These are phyloP conservation scores for Ophioderma brevispina DNA, from an alignment of 35 echinoderm and acorn worm species.

Conservation along the genomic window DNA sequence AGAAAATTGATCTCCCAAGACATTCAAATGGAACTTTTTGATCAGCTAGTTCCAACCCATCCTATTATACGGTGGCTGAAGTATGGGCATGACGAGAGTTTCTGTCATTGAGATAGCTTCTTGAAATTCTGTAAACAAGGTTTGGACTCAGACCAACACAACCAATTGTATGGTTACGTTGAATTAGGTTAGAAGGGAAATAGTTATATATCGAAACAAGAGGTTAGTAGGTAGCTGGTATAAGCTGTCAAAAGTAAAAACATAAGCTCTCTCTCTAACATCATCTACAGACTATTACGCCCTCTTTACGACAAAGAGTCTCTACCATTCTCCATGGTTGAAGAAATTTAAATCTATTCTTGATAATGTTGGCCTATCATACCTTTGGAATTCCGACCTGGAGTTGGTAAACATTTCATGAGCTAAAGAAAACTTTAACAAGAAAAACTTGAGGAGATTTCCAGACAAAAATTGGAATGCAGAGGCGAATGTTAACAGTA, in stretches of 20 bases:
- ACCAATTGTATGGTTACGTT: background rate
- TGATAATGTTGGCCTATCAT: slow-evolving; percentile 1
- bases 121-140: background rate
- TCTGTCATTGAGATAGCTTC: background rate
- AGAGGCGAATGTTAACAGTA: background rate
- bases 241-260: background rate
- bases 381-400: background rate
- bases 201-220: background rate
- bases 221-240: background rate
- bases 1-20: slow-evolving; percentile 23
- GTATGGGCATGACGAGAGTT: slow-evolving; percentile 10
- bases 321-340: background rate
- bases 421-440: background rate
- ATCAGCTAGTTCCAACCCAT: slow-evolving; percentile 2
- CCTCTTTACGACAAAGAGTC: background rate
- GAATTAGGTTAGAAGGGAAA: background rate
- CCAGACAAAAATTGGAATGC: background rate
- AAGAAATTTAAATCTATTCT: background rate
- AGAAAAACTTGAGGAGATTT: background rate
- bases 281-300: background rate
- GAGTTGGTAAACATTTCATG: background rate
- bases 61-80: background rate
- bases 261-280: background rate
- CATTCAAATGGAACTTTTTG: slow-evolving; percentile 19
- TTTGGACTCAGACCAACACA: background rate